phyloP scores from a whole-genome alignment of 1,140 invertebrate species.

The Halyomorpha halys region DNA sequence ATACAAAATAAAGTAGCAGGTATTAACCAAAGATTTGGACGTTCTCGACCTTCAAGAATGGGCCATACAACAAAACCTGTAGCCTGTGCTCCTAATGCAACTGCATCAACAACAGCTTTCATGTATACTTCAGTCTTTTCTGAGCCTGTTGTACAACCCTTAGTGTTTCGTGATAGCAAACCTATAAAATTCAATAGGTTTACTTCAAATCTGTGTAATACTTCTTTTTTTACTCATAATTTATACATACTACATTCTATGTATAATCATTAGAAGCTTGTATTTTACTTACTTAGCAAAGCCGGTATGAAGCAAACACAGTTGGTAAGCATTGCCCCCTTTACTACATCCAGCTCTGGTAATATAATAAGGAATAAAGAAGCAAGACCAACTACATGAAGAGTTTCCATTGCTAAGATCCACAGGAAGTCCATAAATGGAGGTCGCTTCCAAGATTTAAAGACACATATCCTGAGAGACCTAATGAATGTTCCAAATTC shows the following conservation, averaged over 20 bases:
- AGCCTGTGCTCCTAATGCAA: slow-evolving; percentile 71
- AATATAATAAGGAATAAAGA: slow-evolving; percentile 77
- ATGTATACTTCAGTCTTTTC: slow-evolving; percentile 52
- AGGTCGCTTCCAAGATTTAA: slow-evolving; percentile 47
- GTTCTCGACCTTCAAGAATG: slow-evolving; percentile 47
- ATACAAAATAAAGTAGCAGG: slow-evolving; percentile 72
- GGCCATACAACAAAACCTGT: slow-evolving; percentile 87
- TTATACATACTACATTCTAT: too few relatives aligned
- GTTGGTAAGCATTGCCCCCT: slow-evolving; percentile 87
- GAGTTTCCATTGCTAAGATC: slow-evolving; percentile 70
- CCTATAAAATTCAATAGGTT: slow-evolving; percentile 41
- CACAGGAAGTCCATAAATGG: slow-evolving; percentile 35
- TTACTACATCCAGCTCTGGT: slow-evolving; percentile 81
- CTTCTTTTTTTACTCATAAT: too few relatives aligned
- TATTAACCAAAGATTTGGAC: slow-evolving; percentile 64
- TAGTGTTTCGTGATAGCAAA: slow-evolving; percentile 63
- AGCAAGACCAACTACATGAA: slow-evolving; percentile 74
- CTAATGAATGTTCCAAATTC: slow-evolving; percentile 77
- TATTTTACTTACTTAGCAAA: slow-evolving; percentile 46
- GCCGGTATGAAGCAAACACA: slow-evolving; percentile 83
- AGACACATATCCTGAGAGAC: slow-evolving; percentile 76
- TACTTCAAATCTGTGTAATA: too few relatives aligned
- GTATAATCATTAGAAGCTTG: too few relatives aligned
- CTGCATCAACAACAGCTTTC: slow-evolving; percentile 70
- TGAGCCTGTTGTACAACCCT: slow-evolving; percentile 38